Conservation (phyloP, 2,888 invertebrate genomes). For the Plagodis dolabraria region DNA sequence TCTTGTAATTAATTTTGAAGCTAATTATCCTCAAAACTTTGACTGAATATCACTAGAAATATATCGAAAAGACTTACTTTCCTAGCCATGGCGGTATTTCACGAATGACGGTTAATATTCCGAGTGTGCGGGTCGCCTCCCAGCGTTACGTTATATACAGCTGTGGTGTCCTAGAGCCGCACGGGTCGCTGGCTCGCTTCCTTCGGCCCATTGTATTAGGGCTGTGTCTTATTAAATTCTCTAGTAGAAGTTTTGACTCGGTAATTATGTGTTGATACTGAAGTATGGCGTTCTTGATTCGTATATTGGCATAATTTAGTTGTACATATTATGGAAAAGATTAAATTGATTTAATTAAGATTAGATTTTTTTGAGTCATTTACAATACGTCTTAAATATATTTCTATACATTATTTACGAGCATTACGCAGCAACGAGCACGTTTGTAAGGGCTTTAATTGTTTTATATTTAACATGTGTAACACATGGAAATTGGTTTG, state of each 20-base stretch:
- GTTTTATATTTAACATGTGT: too few species aligned
- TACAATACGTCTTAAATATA: too few species aligned
- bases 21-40: background rate
- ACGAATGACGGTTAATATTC: constrained; percentile 3
- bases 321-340: too few species aligned
- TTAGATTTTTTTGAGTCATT: too few species aligned
- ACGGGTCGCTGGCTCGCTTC: constrained; percentile 69
- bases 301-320: background rate
- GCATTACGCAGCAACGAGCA: too few species aligned
- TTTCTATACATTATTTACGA: too few species aligned
- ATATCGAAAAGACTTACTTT: constrained; percentile 15
- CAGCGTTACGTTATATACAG: constrained; percentile 11
- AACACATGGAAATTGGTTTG: too few species aligned
- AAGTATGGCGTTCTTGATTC: background rate
- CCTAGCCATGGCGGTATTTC: constrained; percentile 16
- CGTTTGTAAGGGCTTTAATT: too few species aligned
- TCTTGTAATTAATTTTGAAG: too few species aligned
- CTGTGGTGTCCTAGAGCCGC: constrained; percentile 61
- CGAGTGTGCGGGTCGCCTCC: constrained; percentile 3
- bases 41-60: background rate
- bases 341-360: too few species aligned
- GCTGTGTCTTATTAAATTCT: background rate
- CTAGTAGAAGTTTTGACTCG: too few species aligned
- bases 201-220: constrained; percentile 46
- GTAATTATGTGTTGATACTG: too few species aligned